Conservation (phyloP, 2,888 invertebrate genomes). For the Ditula angustiorana region DNA sequence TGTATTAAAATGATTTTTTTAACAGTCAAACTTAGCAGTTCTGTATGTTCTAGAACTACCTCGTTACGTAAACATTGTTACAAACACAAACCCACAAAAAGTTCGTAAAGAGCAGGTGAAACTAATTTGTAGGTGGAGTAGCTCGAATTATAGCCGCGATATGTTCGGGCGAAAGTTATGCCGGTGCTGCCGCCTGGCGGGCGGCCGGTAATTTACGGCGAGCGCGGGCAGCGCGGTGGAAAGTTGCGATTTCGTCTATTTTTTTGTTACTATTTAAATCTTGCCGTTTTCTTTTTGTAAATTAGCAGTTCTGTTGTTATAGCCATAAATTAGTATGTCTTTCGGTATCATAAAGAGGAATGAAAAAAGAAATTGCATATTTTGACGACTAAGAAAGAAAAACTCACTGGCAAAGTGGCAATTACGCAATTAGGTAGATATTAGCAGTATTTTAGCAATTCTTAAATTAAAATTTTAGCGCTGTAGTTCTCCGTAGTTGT, state of each 20-base stretch:
- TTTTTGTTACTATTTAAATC: not conserved
- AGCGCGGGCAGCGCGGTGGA: not conserved
- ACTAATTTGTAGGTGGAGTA: conserved; percentile 10
- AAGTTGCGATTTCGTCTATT: conserved; percentile 1
- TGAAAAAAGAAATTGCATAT: too few relatives aligned
- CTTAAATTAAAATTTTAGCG: too few relatives aligned
- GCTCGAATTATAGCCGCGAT: conserved; percentile 44
- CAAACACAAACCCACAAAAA: not conserved
- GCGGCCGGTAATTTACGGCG: conserved; percentile 49
- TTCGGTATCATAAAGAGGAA: too few relatives aligned
- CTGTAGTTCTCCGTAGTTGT: too few relatives aligned
- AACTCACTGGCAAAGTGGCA: too few relatives aligned
- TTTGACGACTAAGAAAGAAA: too few relatives aligned
- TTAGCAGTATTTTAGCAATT: too few relatives aligned
- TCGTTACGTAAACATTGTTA: not conserved
- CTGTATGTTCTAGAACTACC: not conserved
- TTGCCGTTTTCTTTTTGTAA: not conserved
- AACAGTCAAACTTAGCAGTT: too few relatives aligned
- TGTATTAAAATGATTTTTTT: too few relatives aligned
- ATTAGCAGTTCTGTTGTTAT: not conserved
- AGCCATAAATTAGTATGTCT: too few relatives aligned
- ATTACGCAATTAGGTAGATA: too few relatives aligned
- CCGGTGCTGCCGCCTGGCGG: conserved; percentile 52
- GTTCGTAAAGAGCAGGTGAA: conserved; percentile 5
- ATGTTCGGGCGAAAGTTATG: conserved; percentile 35